A percentile compares a stretch with the other conserved stretches of the same genome.
phyloP scores from a whole-genome alignment of 2,797 vertebrate species.

The Carduelis carduelis region DNA sequence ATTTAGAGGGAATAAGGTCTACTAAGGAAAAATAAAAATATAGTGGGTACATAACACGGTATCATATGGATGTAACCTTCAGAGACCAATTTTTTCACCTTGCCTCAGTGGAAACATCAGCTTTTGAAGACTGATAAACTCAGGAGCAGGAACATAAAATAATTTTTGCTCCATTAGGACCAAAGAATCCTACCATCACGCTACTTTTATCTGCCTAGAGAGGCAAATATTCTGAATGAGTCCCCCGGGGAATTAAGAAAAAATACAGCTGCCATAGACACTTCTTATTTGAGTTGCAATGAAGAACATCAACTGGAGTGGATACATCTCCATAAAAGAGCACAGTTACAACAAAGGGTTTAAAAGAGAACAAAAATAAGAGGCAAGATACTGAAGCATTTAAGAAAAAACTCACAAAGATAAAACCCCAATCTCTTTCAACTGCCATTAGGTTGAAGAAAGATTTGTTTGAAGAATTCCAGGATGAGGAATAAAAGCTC shows the following conservation, averaged over 20 bases:
- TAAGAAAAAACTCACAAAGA: background rate
- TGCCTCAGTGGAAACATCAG: background rate
- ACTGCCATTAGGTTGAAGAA: background rate
- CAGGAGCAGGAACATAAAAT: background rate
- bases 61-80: background rate
- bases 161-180: background rate
- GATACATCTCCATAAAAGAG: background rate
- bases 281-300: background rate
- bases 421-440: background rate
- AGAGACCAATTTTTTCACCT: background rate
- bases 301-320: background rate
- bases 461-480: background rate
- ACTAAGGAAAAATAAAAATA: background rate
- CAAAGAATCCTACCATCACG: background rate
- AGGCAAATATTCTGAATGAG: background rate
- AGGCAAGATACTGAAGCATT: background rate
- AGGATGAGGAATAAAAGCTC: background rate
- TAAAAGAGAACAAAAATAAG: background rate
- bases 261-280: background rate
- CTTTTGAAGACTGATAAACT: background rate
- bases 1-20: background rate
- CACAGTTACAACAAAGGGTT: background rate
- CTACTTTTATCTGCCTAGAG: background rate
- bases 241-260: background rate
- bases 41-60: background rate